Conservation (phyloP, 2,113 vertebrate species). For the Panthera tigris region DNA sequence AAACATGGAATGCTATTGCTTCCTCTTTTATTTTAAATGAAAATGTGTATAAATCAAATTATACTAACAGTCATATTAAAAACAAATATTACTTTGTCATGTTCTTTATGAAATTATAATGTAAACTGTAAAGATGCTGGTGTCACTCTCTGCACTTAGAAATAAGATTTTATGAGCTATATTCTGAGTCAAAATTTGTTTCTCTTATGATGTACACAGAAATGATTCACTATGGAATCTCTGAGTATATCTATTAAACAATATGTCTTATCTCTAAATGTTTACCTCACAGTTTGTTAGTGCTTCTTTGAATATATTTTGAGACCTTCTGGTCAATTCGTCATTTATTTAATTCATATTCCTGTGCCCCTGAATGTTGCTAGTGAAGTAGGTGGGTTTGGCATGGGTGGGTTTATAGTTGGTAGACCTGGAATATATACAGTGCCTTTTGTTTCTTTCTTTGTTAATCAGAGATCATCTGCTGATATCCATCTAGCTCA, state of each 20-base stretch:
- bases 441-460: not conserved
- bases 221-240: not conserved
- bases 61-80: not conserved
- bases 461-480: not conserved
- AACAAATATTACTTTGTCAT: not conserved
- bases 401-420: not conserved
- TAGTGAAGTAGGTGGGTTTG: not conserved
- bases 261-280: not conserved
- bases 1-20: not conserved
- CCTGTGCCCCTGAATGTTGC: not conserved
- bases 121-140: not conserved
- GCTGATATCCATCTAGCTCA: not conserved
- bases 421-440: not conserved
- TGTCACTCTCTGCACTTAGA: not conserved
- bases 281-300: not conserved
- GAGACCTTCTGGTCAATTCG: not conserved
- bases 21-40: not conserved
- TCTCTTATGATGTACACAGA: not conserved
- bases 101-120: not conserved
- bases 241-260: not conserved
- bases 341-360: not conserved
- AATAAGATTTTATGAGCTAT: not conserved
- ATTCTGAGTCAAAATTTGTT: not conserved
- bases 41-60: not conserved
- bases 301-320: not conserved